A percentile compares a stretch with the other conserved stretches of the same genome.
Evolutionary conservation across 2,113 vertebrate genomes (phyloP).

Genomic region (Psilopsiagon aymara): DNA sequence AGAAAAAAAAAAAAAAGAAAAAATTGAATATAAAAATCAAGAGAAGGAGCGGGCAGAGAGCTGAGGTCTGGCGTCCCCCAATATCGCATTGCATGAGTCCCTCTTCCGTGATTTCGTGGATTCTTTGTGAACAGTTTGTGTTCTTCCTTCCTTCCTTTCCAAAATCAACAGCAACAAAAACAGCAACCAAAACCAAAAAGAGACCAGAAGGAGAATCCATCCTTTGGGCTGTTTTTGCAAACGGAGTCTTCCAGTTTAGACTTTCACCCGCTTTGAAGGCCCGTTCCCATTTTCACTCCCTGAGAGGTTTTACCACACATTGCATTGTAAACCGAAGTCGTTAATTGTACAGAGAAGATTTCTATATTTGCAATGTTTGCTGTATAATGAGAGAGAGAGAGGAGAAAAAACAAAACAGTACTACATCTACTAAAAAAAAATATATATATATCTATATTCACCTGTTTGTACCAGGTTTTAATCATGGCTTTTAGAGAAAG

Average conservation of each 20-base stretch:
- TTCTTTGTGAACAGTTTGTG: conserved; percentile 86
- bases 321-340: conserved; percentile 69
- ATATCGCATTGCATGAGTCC: conserved; percentile 85
- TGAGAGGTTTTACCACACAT: conserved; percentile 56
- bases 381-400: conserved; percentile 83
- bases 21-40: conserved; percentile 75
- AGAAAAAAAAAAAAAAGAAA: conserved; percentile 70
- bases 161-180: conserved; percentile 76
- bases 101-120: conserved; percentile 88
- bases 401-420: conserved; percentile 68
- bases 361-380: conserved; percentile 97
- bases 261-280: conserved; percentile 64
- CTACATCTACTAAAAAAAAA: conserved; percentile 79
- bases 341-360: conserved; percentile 92
- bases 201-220: conserved; percentile 35
- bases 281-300: conserved; percentile 67
- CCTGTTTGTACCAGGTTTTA: conserved; percentile 85
- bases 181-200: conserved; percentile 35
- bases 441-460: conserved; percentile 71
- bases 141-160: conserved; percentile 68
- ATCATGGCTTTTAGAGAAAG: conserved; percentile 78
- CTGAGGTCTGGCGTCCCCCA: conserved; percentile 77
- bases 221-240: conserved; percentile 70
- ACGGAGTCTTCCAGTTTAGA: conserved; percentile 76
- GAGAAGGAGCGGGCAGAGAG: conserved; percentile 19